A percentile compares a stretch with the other conserved stretches of the same genome.
These are phyloP conservation scores for Leucophenga maculata DNA, from an alignment of 2,888 invertebrate genomes.

Conservation along the genomic window DNA sequence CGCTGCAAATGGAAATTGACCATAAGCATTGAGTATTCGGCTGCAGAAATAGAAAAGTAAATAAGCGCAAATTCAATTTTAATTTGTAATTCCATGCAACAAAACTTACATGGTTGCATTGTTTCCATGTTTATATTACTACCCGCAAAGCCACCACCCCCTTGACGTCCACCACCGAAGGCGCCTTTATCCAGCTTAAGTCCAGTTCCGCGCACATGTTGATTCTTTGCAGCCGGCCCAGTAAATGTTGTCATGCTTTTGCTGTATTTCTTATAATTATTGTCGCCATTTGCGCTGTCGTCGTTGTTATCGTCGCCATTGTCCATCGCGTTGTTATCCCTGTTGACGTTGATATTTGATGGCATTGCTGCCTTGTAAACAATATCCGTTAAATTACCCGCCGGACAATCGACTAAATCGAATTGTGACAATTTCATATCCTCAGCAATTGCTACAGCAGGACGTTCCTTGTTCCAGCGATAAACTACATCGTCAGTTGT, in stretches of 20 bases:
- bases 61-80: not conserved
- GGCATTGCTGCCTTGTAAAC: slow-evolving; percentile 69
- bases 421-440: slow-evolving; percentile 90
- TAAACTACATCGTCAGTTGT: slow-evolving; percentile 82
- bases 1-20: slow-evolving; percentile 85
- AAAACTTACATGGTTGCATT: slow-evolving; percentile 60
- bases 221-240: slow-evolving; percentile 64
- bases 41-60: slow-evolving; percentile 68
- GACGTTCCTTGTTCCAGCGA: slow-evolving; percentile 80
- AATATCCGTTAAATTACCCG: slow-evolving; percentile 78
- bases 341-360: slow-evolving; percentile 46
- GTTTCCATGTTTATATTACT: slow-evolving; percentile 58
- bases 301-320: slow-evolving; percentile 25
- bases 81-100: not conserved
- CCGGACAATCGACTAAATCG: slow-evolving; percentile 83
- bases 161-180: slow-evolving; percentile 52
- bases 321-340: slow-evolving; percentile 41
- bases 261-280: slow-evolving; percentile 42
- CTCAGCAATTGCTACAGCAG: slow-evolving; percentile 81
- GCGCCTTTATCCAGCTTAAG: slow-evolving; percentile 64
- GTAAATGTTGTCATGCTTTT: slow-evolving; percentile 58
- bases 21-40: slow-evolving; percentile 80
- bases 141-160: slow-evolving; percentile 44
- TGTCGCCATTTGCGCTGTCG: slow-evolving; percentile 43
- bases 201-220: slow-evolving; percentile 65